These are phyloP conservation scores for Antedon mediterranea DNA, from an alignment of 53 echinoderm and acorn worm genomes.

Conservation along the genomic window DNA sequence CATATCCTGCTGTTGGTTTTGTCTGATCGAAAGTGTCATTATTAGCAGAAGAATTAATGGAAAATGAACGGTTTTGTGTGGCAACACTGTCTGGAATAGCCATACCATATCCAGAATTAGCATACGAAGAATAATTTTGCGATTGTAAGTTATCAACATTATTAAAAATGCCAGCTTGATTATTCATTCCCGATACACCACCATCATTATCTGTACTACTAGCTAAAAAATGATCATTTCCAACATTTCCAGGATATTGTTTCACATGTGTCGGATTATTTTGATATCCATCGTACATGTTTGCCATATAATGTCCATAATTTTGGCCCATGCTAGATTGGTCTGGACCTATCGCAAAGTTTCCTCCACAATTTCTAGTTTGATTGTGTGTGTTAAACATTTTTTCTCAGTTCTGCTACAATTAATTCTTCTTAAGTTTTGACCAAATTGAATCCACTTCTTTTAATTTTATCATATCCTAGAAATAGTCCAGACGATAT, in stretches of 20 bases:
- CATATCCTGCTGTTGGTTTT: not conserved
- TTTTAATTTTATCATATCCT: not conserved
- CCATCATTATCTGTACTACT: not conserved
- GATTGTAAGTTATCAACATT: not conserved
- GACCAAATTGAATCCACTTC: not conserved
- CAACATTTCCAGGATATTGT: not conserved
- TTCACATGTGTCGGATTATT: not conserved
- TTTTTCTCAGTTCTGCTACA: not conserved
- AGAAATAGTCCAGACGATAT: not conserved
- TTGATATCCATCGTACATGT: not conserved
- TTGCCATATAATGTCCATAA: not conserved
- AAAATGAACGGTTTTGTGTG: not conserved
- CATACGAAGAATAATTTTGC: not conserved
- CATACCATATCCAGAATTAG: not conserved
- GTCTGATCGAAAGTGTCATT: not conserved
- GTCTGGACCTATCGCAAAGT: not conserved
- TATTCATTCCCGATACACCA: not conserved
- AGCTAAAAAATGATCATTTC: not conserved
- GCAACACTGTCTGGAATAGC: not conserved
- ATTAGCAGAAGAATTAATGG: not conserved
- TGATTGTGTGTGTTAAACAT: not conserved
- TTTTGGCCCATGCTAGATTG: not conserved
- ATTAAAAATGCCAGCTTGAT: not conserved
- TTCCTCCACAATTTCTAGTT: not conserved
- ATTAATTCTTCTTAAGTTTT: not conserved